These are phyloP conservation scores for Danaus chrysippus DNA, from an alignment of 2,888 invertebrate genomes.

Conservation along the genomic window DNA sequence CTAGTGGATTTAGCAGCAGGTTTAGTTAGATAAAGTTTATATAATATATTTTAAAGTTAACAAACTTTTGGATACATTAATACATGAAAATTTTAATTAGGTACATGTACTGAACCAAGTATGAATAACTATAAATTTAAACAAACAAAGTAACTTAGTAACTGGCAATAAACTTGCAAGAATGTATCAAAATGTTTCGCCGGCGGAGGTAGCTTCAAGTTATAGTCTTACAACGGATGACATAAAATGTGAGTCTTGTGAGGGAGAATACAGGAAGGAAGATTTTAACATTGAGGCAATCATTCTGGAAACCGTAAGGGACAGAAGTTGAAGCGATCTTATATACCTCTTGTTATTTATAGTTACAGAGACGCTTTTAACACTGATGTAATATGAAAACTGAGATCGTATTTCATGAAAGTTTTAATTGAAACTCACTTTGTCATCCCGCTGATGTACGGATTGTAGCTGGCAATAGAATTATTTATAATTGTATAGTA, in stretches of 20 bases:
- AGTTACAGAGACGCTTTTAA: slow-evolving; percentile 19
- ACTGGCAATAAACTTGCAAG: slow-evolving; percentile 8
- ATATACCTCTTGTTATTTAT: slow-evolving; percentile 26
- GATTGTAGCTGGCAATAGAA: slow-evolving; percentile 17
- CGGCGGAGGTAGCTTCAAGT: slow-evolving; percentile 35
- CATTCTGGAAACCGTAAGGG: slow-evolving; percentile 30
- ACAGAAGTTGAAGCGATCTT: slow-evolving; percentile 31
- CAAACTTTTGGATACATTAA: too few species aligned
- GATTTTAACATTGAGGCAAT: slow-evolving; percentile 25
- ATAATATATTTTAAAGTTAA: too few species aligned
- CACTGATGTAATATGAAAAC: slow-evolving; percentile 22
- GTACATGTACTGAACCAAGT: too few species aligned
- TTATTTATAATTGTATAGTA: slow-evolving; percentile 21
- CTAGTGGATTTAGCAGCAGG: too few species aligned
- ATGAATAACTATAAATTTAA: background rate
- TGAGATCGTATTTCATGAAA: slow-evolving; percentile 20
- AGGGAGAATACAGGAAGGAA: slow-evolving; percentile 22
- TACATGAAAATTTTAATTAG: too few species aligned
- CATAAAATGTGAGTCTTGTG: slow-evolving; percentile 39
- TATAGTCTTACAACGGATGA: slow-evolving; percentile 41
- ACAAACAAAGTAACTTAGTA: background rate
- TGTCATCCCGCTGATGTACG: slow-evolving; percentile 15
- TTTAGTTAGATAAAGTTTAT: too few species aligned
- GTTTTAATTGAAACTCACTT: slow-evolving; percentile 25
- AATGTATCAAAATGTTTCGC: slow-evolving; percentile 21